A percentile compares a stretch with the other conserved stretches of the same genome.
Evolutionary conservation across 2,888 invertebrate species (phyloP).

Genomic region (Nemapogon koenigi): DNA sequence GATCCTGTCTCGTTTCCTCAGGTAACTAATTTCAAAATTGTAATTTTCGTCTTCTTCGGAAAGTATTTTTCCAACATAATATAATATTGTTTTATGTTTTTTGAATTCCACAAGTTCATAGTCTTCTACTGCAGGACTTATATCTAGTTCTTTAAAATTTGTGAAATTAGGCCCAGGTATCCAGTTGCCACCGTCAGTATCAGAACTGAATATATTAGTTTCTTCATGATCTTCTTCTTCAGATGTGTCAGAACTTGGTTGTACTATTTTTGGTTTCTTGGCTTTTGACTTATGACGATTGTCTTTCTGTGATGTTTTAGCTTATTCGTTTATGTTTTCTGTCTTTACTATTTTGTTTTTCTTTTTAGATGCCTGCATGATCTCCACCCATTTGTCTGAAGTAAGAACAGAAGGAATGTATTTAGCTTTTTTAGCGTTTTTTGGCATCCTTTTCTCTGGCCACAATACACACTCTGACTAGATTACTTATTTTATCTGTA

Average conservation of each 20-base stretch:
- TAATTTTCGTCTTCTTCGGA: conserved; percentile 1
- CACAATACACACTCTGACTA: neutral
- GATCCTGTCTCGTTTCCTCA: conserved; percentile 7
- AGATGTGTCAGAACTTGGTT: conserved; percentile 6
- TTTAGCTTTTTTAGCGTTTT: conserved; percentile 4
- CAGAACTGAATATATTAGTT: neutral
- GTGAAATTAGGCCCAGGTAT: conserved; percentile 1
- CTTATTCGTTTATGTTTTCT: conserved; percentile 5
- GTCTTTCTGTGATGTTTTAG: conserved; percentile 3
- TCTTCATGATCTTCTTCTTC: conserved; percentile 3
- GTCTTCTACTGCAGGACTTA: conserved; percentile 6
- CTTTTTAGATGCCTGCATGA: conserved; percentile 9
- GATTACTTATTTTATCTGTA: neutral
- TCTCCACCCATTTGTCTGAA: conserved; percentile 10
- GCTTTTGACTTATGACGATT: neutral
- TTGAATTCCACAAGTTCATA: conserved; percentile 11
- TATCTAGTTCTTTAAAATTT: conserved; percentile 8
- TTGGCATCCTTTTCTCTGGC: conserved; percentile 7
- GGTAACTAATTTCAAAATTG: conserved; percentile 9
- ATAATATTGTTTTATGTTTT: conserved; percentile 7
- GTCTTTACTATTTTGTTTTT: conserved; percentile 7
- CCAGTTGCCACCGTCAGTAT: conserved; percentile 7
- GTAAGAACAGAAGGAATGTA: conserved; percentile 11
- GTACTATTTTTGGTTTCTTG: conserved; percentile 3
- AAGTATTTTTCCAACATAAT: conserved; percentile 10